Evolutionary conservation across 2,797 vertebrate species (phyloP), one percentile per base, ranked within the genome.

Genomic region (Onychomys leucogaster): DNA sequence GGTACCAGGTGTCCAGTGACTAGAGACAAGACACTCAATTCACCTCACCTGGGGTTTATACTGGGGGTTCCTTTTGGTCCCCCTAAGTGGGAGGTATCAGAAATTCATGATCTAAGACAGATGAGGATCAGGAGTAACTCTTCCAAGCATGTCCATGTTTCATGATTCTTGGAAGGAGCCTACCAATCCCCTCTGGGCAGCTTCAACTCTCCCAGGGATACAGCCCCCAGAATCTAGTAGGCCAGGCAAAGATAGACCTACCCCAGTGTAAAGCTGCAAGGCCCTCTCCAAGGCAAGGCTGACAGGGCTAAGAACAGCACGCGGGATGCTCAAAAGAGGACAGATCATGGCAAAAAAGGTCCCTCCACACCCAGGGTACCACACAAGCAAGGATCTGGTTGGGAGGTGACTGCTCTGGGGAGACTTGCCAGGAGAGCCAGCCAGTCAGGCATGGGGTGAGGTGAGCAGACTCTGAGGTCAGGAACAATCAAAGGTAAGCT

Each of bases 71-170:
- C 80, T 61, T 80, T 55, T n/a, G 94, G 94, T 78, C 86, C 95
- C 94, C 76, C 63, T n/a, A 69, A 89, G 49, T 77, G 86, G 82
- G 86, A 95, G 65, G 76, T 90, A 89, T 93, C 91, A 96, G 92
- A 96, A 95, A 96, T 65, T 89, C 89, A 95, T 87, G 78, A 94
- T 90, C 94, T 93, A 80, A 95, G 94, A 95, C 82, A 95, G 78
- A 91, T 0, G 25, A 37, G 46, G 41, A 82, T 81, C 55, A 59
- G 46, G 43, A 75, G 29, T 32, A 69, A 95, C 76, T 32, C 67
- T 41, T 93, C 55, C 91, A 89, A 85, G 89, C 90, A 57, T 46
- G 76, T 46, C 63, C 75, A 85, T 59, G 0, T 32, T 43, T 59
- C 90, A 29, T 34, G 86, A 59, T 67, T 91, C 86, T 80, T 6